phyloP scores from a whole-genome alignment of 2,888 invertebrate species.

The Sthenelais limicola region DNA sequence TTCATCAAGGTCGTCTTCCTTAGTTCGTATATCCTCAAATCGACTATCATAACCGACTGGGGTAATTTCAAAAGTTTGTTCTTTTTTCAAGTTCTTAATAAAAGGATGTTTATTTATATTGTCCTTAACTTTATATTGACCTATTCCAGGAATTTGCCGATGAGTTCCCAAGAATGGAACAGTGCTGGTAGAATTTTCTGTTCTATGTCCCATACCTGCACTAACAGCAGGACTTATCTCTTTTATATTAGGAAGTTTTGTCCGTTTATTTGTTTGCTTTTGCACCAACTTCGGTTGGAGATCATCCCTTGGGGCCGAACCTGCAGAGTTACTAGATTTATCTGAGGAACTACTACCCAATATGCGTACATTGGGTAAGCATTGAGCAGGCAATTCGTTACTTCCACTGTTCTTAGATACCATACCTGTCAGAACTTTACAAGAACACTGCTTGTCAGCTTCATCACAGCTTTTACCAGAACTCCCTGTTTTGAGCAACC shows the following conservation, averaged over 20 bases:
- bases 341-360: too few relatives aligned
- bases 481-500: too few relatives aligned
- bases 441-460: background rate
- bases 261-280: background rate
- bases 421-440: constrained; percentile 5
- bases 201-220: background rate
- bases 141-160: constrained; percentile 10
- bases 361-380: too few relatives aligned
- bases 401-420: background rate
- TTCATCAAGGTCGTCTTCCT: constrained; percentile 11
- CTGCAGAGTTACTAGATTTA: constrained; percentile 2
- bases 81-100: constrained; percentile 9
- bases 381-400: background rate
- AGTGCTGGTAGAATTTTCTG: background rate
- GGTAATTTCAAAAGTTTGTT: constrained; percentile 32
- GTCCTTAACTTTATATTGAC: background rate
- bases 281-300: background rate
- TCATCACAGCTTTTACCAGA: background rate
- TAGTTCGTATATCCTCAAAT: background rate
- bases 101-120: background rate
- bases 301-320: background rate
- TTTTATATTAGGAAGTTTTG: constrained; percentile 17
- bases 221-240: background rate
- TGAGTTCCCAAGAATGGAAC: constrained; percentile 10
- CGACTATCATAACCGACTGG: constrained; percentile 33